phyloP scores from a whole-genome alignment of 1,140 invertebrate species.

The Araneus ventricosus region DNA sequence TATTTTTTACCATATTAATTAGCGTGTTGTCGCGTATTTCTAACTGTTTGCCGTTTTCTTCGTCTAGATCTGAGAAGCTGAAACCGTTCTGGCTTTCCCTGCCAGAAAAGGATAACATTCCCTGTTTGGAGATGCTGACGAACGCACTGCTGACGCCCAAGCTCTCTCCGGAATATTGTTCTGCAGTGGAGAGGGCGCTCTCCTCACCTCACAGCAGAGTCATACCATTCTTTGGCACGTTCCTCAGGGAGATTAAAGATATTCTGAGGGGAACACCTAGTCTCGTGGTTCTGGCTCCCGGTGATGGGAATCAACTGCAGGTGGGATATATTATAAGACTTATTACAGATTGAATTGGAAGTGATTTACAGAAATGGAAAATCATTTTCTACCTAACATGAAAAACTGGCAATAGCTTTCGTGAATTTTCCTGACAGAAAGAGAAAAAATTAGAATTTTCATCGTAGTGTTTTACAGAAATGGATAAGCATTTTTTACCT shows the following conservation, averaged over 20 bases:
- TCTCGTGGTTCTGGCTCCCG: slow-evolving; percentile 84
- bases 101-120: slow-evolving; percentile 86
- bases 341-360: neutral
- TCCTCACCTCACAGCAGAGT: slow-evolving; percentile 91
- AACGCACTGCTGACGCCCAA: slow-evolving; percentile 84
- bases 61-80: slow-evolving; percentile 91
- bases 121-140: slow-evolving; percentile 89
- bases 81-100: slow-evolving; percentile 95
- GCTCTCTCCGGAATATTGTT: slow-evolving; percentile 87
- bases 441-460: too few species aligned
- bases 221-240: slow-evolving; percentile 96
- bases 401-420: too few species aligned
- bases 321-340: slow-evolving; percentile 7
- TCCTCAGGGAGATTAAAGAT: slow-evolving; percentile 90
- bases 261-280: slow-evolving; percentile 86
- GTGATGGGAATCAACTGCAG: slow-evolving; percentile 56
- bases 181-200: slow-evolving; percentile 89
- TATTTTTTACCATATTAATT: too few species aligned
- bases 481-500: too few species aligned
- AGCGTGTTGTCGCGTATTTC: neutral
- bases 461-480: too few species aligned
- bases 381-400: too few species aligned
- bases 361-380: too few species aligned
- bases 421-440: too few species aligned
- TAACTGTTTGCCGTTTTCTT: slow-evolving; percentile 66